Conservation (phyloP, 2,888 invertebrate species). For the Mesorhabditis sp. region DNA sequence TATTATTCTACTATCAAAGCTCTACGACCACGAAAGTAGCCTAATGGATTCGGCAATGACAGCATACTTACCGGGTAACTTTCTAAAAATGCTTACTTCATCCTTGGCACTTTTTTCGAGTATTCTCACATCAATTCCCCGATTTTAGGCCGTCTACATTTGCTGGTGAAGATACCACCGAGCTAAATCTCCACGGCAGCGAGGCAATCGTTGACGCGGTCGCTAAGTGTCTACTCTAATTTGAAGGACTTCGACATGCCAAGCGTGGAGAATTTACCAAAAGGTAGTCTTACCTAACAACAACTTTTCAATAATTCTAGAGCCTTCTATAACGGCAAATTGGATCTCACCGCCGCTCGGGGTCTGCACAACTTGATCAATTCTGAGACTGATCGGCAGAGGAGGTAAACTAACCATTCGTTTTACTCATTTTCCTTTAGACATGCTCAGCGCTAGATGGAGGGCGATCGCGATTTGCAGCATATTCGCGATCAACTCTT, state of each 20-base stretch:
- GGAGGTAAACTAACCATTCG: slow-evolving; percentile 61
- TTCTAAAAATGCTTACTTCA: not conserved
- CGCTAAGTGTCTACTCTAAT: slow-evolving; percentile 66
- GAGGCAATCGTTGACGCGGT: slow-evolving; percentile 68
- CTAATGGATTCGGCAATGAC: slow-evolving; percentile 71
- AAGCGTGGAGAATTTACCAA: slow-evolving; percentile 81
- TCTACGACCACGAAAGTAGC: slow-evolving; percentile 60
- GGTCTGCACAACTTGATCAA: slow-evolving; percentile 78
- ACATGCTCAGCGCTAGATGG: slow-evolving; percentile 75
- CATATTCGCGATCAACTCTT: slow-evolving; percentile 32
- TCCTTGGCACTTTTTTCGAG: not conserved
- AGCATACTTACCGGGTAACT: slow-evolving; percentile 75
- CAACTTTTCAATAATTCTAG: slow-evolving; percentile 59
- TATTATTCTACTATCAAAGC: slow-evolving; percentile 34
- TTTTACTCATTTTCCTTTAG: not conserved
- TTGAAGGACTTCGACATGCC: slow-evolving; percentile 69
- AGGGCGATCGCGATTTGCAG: slow-evolving; percentile 64
- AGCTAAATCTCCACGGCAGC: slow-evolving; percentile 83
- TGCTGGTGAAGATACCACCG: slow-evolving; percentile 81
- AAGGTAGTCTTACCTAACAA: slow-evolving; percentile 50
- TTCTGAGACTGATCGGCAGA: slow-evolving; percentile 80
- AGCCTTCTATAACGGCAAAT: slow-evolving; percentile 77
- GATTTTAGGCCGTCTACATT: slow-evolving; percentile 72
- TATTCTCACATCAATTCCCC: not conserved
- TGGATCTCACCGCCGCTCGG: slow-evolving; percentile 79